Evolutionary conservation across 2,888 invertebrate genomes (phyloP).

Genomic region (Zelleria hepariella): DNA sequence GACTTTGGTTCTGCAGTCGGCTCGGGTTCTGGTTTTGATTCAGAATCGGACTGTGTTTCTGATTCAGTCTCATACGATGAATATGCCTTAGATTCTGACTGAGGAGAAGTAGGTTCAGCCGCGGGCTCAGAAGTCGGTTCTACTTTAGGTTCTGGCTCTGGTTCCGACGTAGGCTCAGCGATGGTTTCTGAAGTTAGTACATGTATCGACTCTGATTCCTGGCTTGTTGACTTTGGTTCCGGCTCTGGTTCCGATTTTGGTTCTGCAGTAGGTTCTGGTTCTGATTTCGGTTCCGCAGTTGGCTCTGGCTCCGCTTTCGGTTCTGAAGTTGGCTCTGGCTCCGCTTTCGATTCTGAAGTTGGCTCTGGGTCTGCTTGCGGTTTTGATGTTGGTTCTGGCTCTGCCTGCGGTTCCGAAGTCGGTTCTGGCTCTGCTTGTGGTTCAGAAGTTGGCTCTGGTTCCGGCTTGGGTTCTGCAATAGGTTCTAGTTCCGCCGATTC

Average conservation of each 20-base stretch:
- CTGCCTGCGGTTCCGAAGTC: conserved; percentile 23
- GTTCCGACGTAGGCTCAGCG: conserved; percentile 22
- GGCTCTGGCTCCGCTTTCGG: conserved; percentile 25
- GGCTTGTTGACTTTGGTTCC: conserved; percentile 17
- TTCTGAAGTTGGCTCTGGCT: conserved; percentile 20
- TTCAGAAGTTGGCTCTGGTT: conserved; percentile 15
- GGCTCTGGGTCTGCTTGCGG: conserved; percentile 20
- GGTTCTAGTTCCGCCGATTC: conserved; percentile 29
- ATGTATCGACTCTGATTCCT: conserved; percentile 26
- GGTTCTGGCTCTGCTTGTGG: conserved; percentile 23
- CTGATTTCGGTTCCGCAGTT: conserved; percentile 29
- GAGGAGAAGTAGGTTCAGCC: conserved; percentile 21
- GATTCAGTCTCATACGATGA: conserved; percentile 22
- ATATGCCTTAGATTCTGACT: conserved; percentile 15
- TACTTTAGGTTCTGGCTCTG: conserved; percentile 20
- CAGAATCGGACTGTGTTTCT: conserved; percentile 17
- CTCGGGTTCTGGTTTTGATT: conserved; percentile 18
- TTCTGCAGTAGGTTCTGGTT: conserved; percentile 25
- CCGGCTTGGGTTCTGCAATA: conserved; percentile 21
- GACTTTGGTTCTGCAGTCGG: conserved; percentile 22
- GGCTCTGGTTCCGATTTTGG: conserved; percentile 29
- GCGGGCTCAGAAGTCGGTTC: conserved; percentile 12
- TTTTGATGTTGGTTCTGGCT: conserved; percentile 25
- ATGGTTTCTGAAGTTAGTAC: conserved; percentile 21
- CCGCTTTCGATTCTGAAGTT: conserved; percentile 10